phyloP scores from a whole-genome alignment of 2,113 vertebrate species.

The Burhinus oedicnemus region DNA sequence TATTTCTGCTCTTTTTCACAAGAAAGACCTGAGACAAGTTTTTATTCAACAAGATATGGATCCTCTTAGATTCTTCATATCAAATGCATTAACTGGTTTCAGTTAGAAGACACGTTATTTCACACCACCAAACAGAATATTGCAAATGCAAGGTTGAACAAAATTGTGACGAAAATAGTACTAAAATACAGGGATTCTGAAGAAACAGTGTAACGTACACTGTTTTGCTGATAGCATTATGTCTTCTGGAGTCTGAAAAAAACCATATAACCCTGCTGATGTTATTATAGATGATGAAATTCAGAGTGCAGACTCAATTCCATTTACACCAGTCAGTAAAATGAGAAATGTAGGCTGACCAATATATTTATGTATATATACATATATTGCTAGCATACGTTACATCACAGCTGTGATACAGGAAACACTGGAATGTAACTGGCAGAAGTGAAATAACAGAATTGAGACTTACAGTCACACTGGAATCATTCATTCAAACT shows the following conservation, averaged over 20 bases:
- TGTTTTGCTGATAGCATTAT: not conserved
- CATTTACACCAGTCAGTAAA: not conserved
- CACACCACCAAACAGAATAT: not conserved
- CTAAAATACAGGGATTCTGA: not conserved
- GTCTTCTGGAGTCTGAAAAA: not conserved
- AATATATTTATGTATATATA: not conserved
- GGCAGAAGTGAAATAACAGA: not conserved
- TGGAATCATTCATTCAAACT: not conserved
- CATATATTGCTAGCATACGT: not conserved
- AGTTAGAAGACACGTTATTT: not conserved
- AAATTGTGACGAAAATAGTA: not conserved
- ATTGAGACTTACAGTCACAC: not conserved
- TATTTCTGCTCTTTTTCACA: slow-evolving; percentile 1
- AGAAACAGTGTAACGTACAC: not conserved
- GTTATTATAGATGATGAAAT: not conserved
- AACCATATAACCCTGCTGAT: not conserved
- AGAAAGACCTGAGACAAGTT: not conserved
- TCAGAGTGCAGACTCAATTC: not conserved
- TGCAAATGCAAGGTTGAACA: not conserved
- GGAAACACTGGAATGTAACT: not conserved
- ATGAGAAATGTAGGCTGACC: not conserved
- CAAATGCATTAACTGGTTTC: not conserved
- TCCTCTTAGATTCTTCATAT: not conserved
- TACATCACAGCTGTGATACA: not conserved
- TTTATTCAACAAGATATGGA: not conserved